Base-by-base conservation (phyloP, 2,888 invertebrate species). In the Eristalinus aeneus region DNA sequence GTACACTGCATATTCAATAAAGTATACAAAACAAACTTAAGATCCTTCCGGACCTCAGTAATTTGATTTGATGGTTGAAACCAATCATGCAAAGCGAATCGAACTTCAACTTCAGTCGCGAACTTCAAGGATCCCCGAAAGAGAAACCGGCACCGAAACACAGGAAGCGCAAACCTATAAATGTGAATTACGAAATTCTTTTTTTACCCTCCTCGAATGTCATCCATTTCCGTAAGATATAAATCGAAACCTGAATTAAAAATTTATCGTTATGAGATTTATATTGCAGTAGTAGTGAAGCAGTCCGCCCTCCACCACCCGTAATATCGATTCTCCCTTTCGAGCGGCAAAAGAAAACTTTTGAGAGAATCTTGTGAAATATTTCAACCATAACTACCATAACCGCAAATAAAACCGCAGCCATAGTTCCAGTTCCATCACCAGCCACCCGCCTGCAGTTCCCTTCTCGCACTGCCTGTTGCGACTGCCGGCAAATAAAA, bases 61-160 rank as follows among this genome's bases (percentile, higher is more conserved):
- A 74, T 74, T 65, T 68, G 34, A 68, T 76, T 76, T 76, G 68
- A 76, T 76, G 76, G 68, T 61, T 68, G 54, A 68, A 76, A 61
- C 61, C 76, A 76, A 68, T 76, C 76, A 76, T 76, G 75, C 75
- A 68, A 68, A 68, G 27, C 46, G 67, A 23, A 65, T n/a, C n/a
- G 23, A 64, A 65, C 64, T 74, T 56, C 65, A 36, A 65, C 68
- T 54, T 22, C 60, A 60, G 27, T 22, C 2, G 53, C 75, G 60
- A 32, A 64, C 53, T 27, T 39, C 61, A 53, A 54, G 60, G 34
- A 34, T 16, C 36, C 20, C 56, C 23, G 2, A 46, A 12, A 11
- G 27, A n/a, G 54, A 46, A 16, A 53, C 46, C 68, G 27, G 31
- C 10, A 68, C 32, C 46, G 39, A 64, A 68, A 54, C 32, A 61